A percentile compares a stretch with the other conserved stretches of the same genome.
These are phyloP conservation scores for Drosophila imparisetae DNA, from an alignment of 2,888 invertebrate species.

Conservation along the genomic window DNA sequence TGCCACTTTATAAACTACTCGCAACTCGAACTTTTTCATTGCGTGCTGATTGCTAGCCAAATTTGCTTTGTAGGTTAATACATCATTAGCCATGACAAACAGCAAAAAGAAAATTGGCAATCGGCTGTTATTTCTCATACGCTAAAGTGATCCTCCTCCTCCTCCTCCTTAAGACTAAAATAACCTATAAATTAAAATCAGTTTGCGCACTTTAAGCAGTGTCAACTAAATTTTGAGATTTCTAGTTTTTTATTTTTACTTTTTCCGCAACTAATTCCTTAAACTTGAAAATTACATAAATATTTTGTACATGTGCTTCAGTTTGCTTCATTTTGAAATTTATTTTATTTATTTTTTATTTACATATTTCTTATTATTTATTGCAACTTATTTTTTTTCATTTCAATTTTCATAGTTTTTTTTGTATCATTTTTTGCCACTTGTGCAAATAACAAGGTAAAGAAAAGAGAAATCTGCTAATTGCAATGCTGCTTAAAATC, in stretches of 20 bases:
- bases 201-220: neutral
- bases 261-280: neutral
- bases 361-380: neutral
- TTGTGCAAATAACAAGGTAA: neutral
- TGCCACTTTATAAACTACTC: constrained; percentile 10
- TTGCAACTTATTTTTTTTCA: neutral
- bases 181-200: neutral
- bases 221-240: neutral
- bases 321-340: neutral
- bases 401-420: neutral
- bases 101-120: neutral
- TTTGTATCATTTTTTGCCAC: neutral
- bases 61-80: neutral
- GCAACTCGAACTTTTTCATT: neutral
- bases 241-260: neutral
- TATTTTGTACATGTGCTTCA: no score
- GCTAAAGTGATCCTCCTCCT: neutral
- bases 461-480: neutral
- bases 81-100: neutral
- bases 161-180: neutral
- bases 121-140: neutral
- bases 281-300: no score
- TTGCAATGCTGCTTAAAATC: constrained; percentile 2
- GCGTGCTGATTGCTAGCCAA: neutral
- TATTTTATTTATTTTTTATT: neutral